Conservation (phyloP, 2,888 invertebrate species). For the Eristalinus sepulchralis region DNA sequence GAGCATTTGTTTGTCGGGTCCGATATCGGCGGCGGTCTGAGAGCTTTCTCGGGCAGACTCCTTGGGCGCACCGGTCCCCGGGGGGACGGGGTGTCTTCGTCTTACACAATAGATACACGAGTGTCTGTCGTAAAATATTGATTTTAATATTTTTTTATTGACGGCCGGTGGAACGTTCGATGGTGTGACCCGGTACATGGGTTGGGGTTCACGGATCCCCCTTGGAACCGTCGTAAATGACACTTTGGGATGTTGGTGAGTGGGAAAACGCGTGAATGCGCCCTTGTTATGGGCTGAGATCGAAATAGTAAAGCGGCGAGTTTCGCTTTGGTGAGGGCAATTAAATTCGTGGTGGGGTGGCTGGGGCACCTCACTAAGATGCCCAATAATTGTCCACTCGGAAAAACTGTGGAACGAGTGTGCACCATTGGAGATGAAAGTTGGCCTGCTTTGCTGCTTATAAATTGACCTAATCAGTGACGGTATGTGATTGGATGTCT, state of each 20-base stretch:
- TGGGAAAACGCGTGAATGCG: background rate
- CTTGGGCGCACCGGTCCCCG: background rate
- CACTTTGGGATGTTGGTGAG: background rate
- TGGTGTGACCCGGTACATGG: background rate
- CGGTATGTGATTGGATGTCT: too few species aligned
- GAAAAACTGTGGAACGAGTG: too few species aligned
- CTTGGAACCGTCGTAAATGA: background rate
- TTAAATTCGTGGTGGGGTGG: background rate
- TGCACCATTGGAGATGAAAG: too few species aligned
- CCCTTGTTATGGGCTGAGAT: background rate
- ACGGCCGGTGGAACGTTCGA: background rate
- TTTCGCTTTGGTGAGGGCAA: background rate
- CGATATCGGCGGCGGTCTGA: background rate
- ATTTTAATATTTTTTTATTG: background rate
- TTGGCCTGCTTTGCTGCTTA: too few species aligned
- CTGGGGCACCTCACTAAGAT: background rate
- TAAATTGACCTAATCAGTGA: too few species aligned
- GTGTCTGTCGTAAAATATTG: background rate
- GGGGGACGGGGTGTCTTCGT: too few species aligned
- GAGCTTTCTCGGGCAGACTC: background rate
- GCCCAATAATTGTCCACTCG: too few species aligned
- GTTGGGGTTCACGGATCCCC: background rate
- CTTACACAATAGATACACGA: background rate
- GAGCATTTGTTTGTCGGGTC: background rate
- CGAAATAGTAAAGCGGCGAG: background rate